Evolutionary conservation across 2,113 vertebrate genomes (phyloP).

Genomic region (Typhlomys cinereus): DNA sequence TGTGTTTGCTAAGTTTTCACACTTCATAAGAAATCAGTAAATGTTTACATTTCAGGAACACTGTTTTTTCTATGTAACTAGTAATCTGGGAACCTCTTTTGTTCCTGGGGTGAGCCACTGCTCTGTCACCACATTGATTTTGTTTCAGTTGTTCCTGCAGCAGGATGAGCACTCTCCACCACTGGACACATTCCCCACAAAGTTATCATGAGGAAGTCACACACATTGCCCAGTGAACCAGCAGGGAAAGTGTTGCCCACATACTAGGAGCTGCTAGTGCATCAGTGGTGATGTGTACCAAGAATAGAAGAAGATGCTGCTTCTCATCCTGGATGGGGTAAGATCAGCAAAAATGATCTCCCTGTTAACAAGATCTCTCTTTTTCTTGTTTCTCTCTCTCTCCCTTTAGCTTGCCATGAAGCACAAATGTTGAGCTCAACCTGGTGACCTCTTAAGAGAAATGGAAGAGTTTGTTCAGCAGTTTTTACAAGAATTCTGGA

Average conservation of each 20-base stretch:
- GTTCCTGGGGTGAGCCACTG: background rate
- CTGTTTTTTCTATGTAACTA: background rate
- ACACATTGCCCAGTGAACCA: accelerated
- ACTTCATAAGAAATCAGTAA: background rate
- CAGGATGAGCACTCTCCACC: no score
- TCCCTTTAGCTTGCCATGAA: constrained; percentile 95
- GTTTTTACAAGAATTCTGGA: constrained; percentile 79
- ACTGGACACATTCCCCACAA: background rate
- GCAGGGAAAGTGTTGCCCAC: background rate
- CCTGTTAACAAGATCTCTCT: background rate
- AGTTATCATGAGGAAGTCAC: accelerated
- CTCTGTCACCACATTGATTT: background rate
- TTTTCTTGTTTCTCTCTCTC: constrained; percentile 34
- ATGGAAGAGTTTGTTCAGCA: constrained; percentile 77
- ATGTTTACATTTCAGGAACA: background rate
- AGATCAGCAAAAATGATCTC: background rate
- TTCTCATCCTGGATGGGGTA: background rate
- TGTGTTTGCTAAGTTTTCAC: constrained; percentile 10
- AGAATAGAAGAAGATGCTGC: background rate
- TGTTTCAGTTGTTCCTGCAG: background rate
- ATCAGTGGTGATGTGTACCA: background rate
- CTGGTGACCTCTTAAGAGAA: constrained; percentile 78
- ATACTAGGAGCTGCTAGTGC: background rate
- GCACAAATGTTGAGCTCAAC: constrained; percentile 94
- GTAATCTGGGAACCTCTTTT: background rate